phyloP scores from a whole-genome alignment of 2,797 vertebrate species.

The Melanotaenia nigrans region DNA sequence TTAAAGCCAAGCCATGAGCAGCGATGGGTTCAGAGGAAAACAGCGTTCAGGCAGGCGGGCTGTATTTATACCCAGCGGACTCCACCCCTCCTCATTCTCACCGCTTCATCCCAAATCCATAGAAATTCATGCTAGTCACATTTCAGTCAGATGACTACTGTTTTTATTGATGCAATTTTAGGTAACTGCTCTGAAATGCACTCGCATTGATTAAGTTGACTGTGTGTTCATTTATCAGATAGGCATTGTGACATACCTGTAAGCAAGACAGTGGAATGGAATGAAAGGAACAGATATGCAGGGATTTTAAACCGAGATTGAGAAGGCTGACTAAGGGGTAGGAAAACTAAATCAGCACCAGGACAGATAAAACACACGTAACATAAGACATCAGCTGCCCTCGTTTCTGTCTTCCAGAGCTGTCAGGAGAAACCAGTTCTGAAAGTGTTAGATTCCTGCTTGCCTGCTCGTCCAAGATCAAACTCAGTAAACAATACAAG shows the following conservation, averaged over 20 bases:
- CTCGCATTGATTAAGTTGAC: not conserved
- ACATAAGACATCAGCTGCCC: not conserved
- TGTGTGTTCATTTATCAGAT: not conserved
- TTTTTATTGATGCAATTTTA: not conserved
- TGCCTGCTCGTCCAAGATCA: not conserved
- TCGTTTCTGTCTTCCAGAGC: too few species aligned
- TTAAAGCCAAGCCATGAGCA: not conserved
- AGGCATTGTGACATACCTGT: not conserved
- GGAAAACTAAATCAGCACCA: constrained; percentile 9
- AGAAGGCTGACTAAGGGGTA: not conserved
- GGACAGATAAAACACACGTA: not conserved
- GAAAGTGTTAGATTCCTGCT: not conserved
- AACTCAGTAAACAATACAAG: not conserved
- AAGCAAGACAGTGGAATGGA: not conserved
- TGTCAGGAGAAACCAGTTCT: not conserved
- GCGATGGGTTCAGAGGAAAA: constrained; percentile 13
- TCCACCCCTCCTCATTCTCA: constrained; percentile 9
- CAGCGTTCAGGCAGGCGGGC: not conserved
- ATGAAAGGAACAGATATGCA: not conserved
- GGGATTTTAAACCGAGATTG: not conserved
- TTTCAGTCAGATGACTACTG: constrained; percentile 45
- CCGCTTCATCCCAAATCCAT: not conserved
- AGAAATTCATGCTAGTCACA: constrained; percentile 16
- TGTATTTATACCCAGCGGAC: constrained; percentile 42
- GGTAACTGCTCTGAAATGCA: not conserved